These are phyloP conservation scores for Stomatorhinus walkeri DNA, from an alignment of 2,797 vertebrate genomes.

Conservation along the genomic window DNA sequence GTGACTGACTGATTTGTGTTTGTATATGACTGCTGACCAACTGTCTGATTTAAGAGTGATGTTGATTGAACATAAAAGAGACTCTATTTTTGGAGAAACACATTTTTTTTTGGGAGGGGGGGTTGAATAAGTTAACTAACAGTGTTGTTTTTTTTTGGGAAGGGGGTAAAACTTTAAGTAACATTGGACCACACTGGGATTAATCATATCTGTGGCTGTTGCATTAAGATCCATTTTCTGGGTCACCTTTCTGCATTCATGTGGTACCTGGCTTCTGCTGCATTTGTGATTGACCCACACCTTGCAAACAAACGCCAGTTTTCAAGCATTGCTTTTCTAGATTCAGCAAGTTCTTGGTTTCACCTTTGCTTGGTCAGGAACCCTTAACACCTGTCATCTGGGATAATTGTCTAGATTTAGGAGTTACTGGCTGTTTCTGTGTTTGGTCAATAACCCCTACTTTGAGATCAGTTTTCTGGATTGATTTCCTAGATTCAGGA, in stretches of 20 bases:
- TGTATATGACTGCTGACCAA: background rate
- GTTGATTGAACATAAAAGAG: background rate
- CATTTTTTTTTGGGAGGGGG: background rate
- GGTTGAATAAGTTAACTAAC: background rate
- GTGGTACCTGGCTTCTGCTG: background rate
- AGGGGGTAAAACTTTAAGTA: background rate
- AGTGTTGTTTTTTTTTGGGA: background rate
- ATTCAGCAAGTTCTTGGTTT: conserved; percentile 83
- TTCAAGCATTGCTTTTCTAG: conserved; percentile 46
- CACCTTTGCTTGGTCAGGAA: conserved; percentile 63
- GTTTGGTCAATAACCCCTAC: background rate
- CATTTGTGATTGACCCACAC: background rate
- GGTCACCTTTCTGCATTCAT: background rate
- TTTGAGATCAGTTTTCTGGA: background rate
- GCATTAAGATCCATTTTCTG: background rate
- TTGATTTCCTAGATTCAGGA: conserved; percentile 71
- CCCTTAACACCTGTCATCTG: background rate
- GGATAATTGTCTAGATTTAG: background rate
- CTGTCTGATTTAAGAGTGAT: background rate
- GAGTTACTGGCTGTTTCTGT: background rate
- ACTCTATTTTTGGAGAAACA: background rate
- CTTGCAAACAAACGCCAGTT: background rate
- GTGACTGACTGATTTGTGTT: conserved; percentile 1
- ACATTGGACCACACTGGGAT: background rate
- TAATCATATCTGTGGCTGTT: background rate